Evolutionary conservation across 2,888 invertebrate species (phyloP).

Genomic region (Leptothorax acervorum): DNA sequence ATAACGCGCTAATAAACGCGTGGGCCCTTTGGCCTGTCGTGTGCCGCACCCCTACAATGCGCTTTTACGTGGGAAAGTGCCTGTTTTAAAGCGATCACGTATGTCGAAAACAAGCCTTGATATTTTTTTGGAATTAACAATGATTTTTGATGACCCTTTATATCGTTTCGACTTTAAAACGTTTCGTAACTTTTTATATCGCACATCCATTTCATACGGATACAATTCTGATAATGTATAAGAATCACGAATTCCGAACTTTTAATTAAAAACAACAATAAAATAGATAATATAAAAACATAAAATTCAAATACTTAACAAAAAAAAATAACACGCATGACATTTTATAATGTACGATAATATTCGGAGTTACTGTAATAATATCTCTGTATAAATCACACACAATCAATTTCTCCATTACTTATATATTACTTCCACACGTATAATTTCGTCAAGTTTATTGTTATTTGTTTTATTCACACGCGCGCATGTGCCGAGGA

Average conservation of each 20-base stretch:
- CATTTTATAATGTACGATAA: background rate
- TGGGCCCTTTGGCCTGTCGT: slow-evolving; percentile 15
- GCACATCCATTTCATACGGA: background rate
- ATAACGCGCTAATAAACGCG: slow-evolving; percentile 59
- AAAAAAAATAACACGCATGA: slow-evolving; percentile 18
- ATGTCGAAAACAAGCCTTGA: slow-evolving; percentile 32
- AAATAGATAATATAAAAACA: slow-evolving; percentile 29
- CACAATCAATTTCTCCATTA: slow-evolving; percentile 2
- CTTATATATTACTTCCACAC: background rate
- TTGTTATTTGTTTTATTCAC: background rate
- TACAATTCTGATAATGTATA: slow-evolving; percentile 23
- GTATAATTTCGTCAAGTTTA: slow-evolving; percentile 2
- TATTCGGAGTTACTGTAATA: background rate
- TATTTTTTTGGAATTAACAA: slow-evolving; percentile 45
- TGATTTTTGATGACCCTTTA: slow-evolving; percentile 41
- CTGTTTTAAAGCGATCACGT: slow-evolving; percentile 58
- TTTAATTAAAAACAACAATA: slow-evolving; percentile 39
- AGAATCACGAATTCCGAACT: slow-evolving; percentile 34
- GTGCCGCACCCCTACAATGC: slow-evolving; percentile 28
- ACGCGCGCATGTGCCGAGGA: too few relatives aligned
- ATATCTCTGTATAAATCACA: background rate
- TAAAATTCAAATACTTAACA: slow-evolving; percentile 10
- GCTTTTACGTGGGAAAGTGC: slow-evolving; percentile 60
- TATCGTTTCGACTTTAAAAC: slow-evolving; percentile 25
- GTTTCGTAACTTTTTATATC: slow-evolving; percentile 22